Conservation (phyloP, 1,140 invertebrate species). For the Drusus annulatus region DNA sequence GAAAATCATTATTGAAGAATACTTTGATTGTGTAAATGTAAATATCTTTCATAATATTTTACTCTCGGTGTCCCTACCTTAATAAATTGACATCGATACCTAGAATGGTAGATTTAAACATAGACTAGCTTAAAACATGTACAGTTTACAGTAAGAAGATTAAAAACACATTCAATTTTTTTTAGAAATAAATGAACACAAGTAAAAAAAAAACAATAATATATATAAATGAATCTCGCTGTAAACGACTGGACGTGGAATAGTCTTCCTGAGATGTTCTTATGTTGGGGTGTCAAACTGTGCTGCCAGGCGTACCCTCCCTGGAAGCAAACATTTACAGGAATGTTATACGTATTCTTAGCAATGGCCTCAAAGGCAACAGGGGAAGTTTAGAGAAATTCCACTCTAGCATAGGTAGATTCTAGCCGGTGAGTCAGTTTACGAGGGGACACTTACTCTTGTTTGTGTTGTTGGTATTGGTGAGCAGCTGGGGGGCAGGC, state of each 20-base stretch:
- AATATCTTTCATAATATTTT: constrained; percentile 40
- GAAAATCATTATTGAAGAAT: constrained; percentile 25
- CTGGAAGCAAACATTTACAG: constrained; percentile 60
- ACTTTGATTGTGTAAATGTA: constrained; percentile 31
- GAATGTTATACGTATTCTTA: too few relatives aligned
- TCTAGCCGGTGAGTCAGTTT: too few relatives aligned
- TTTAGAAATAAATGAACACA: constrained; percentile 40
- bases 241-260: constrained; percentile 15
- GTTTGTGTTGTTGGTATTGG: constrained; percentile 23
- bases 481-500: constrained; percentile 52
- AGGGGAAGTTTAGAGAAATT: too few relatives aligned
- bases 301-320: constrained; percentile 68
- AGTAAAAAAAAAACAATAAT: neutral
- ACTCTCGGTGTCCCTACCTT: constrained; percentile 2
- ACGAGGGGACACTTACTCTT: constrained; percentile 16
- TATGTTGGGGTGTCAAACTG: constrained; percentile 65
- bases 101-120: constrained; percentile 17
- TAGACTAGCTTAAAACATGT: constrained; percentile 39
- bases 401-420: too few relatives aligned
- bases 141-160: constrained; percentile 14
- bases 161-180: constrained; percentile 38
- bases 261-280: neutral
- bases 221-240: neutral
- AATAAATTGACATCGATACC: constrained; percentile 30
- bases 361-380: too few relatives aligned